A percentile compares a stretch with the other conserved stretches of the same genome.
Evolutionary conservation across 2,113 vertebrate species (phyloP).

Genomic region (Heliornis fulica): DNA sequence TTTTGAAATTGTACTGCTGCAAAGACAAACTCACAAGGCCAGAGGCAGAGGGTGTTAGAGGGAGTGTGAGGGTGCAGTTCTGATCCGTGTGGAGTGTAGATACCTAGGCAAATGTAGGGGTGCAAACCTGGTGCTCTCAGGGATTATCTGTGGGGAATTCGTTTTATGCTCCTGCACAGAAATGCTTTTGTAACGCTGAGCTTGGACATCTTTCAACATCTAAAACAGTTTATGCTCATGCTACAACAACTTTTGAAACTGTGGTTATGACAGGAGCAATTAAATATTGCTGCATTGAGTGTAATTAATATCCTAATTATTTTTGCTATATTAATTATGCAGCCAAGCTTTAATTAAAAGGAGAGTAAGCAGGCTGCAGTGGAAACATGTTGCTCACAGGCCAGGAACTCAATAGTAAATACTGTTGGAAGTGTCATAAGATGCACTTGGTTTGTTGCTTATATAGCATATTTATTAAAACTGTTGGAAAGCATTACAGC

Average conservation of each 20-base stretch:
- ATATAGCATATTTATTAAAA: not conserved
- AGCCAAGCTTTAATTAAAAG: not conserved
- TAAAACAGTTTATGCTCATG: not conserved
- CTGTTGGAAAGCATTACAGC: not conserved
- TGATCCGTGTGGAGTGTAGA: not conserved
- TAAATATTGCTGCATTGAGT: not conserved
- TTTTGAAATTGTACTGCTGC: not conserved
- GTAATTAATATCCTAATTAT: slow-evolving; percentile 34
- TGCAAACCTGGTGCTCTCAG: not conserved
- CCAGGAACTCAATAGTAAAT: not conserved
- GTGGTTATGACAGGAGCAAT: not conserved
- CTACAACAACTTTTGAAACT: not conserved
- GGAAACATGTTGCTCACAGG: not conserved
- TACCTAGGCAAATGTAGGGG: not conserved
- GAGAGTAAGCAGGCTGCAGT: not conserved
- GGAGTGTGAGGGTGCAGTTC: not conserved
- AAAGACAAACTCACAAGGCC: not conserved
- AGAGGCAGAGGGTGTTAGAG: not conserved
- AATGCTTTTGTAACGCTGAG: not conserved
- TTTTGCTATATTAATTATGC: not conserved
- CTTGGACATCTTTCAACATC: not conserved
- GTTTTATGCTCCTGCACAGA: not conserved
- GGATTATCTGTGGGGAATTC: not conserved
- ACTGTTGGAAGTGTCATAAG: not conserved
- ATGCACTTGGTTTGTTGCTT: not conserved